Evolutionary conservation across 2,797 vertebrate species (phyloP).

Genomic region (Lacerta agilis): DNA sequence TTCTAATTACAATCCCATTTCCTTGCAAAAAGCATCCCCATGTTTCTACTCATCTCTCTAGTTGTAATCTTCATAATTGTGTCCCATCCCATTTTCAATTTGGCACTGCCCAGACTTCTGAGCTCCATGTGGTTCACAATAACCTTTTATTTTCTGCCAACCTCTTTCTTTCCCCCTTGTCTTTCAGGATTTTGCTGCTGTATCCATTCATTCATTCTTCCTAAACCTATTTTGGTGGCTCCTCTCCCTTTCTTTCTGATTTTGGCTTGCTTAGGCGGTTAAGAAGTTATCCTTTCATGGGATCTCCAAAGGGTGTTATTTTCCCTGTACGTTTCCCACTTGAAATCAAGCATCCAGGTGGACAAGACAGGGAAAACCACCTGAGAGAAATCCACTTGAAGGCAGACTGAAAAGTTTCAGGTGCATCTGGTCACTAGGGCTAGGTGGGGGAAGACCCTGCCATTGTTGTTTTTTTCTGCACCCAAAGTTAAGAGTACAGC

Average conservation of each 20-base stretch:
- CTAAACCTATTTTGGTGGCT: slow-evolving; percentile 28
- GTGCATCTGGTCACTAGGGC: too few relatives aligned
- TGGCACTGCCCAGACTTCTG: slow-evolving; percentile 71
- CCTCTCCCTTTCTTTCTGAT: slow-evolving; percentile 35
- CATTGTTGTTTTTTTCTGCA: too few relatives aligned
- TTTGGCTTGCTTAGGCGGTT: slow-evolving; percentile 34
- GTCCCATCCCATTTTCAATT: slow-evolving; percentile 76
- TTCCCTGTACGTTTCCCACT: slow-evolving; percentile 25
- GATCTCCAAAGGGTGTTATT: slow-evolving; percentile 36
- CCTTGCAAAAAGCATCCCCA: slow-evolving; percentile 75
- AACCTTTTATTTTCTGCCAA: slow-evolving; percentile 75
- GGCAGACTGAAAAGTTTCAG: neutral
- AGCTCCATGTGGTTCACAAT: slow-evolving; percentile 76
- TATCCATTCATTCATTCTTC: slow-evolving; percentile 43
- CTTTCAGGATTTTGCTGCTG: slow-evolving; percentile 55
- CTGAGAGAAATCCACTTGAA: slow-evolving; percentile 18
- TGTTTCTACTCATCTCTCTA: slow-evolving; percentile 78
- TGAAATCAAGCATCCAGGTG: slow-evolving; percentile 5
- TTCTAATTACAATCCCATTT: slow-evolving; percentile 80
- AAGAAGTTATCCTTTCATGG: slow-evolving; percentile 23
- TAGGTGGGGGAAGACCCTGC: too few relatives aligned
- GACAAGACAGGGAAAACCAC: neutral
- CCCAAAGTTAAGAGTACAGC: too few relatives aligned
- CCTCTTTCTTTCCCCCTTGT: slow-evolving; percentile 56
- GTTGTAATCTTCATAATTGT: slow-evolving; percentile 78